These are phyloP conservation scores for Coturnix japonica DNA, from an alignment of 2,113 vertebrate species.

Conservation along the genomic window DNA sequence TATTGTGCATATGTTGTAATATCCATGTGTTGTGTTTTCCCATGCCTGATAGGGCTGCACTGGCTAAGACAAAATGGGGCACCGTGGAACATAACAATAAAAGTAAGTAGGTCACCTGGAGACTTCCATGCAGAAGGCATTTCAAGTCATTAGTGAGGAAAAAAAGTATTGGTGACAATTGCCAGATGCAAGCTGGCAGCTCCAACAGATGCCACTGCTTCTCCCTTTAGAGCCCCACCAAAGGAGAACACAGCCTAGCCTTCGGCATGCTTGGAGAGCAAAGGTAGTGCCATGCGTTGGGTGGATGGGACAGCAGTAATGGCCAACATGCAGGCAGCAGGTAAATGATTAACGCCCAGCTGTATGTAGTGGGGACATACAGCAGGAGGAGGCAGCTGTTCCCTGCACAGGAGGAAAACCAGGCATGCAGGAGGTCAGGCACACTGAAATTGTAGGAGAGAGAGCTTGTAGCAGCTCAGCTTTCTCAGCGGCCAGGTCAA, in stretches of 20 bases:
- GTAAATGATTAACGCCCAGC: constrained; percentile 60
- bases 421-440: background rate
- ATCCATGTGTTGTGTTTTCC: background rate
- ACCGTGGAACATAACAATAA: background rate
- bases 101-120: constrained; percentile 33
- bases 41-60: background rate
- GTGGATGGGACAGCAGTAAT: constrained; percentile 8
- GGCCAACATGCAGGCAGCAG: background rate
- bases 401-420: background rate
- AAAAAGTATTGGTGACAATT: background rate
- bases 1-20: background rate
- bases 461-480: background rate
- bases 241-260: background rate
- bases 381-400: background rate
- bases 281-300: background rate
- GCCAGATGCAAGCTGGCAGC: background rate
- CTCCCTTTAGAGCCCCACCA: background rate
- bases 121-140: background rate
- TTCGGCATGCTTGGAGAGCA: background rate
- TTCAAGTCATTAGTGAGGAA: background rate
- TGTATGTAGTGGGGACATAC: background rate
- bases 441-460: background rate
- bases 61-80: background rate
- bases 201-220: background rate
- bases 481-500: background rate